Evolutionary conservation across 2,113 vertebrate genomes (phyloP).

Genomic region (Leptosomus discolor): DNA sequence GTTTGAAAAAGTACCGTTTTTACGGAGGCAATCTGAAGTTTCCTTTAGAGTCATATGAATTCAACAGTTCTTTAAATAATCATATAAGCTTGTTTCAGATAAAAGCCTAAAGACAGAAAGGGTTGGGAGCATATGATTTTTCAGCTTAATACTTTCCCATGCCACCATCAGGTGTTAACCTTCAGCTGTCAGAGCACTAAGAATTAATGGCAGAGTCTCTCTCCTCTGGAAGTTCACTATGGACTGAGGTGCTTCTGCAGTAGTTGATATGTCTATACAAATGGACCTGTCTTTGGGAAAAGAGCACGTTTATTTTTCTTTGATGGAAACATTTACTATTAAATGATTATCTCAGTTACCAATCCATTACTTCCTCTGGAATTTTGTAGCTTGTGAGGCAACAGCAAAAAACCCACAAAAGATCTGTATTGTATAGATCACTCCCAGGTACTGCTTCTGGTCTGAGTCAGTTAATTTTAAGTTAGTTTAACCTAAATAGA

Average conservation of each 20-base stretch:
- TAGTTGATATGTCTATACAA: neutral
- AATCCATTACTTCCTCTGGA: neutral
- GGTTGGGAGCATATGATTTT: neutral
- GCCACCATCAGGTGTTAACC: neutral
- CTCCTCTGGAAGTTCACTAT: neutral
- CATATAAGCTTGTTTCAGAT: neutral
- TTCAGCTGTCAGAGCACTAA: neutral
- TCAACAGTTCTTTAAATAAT: neutral
- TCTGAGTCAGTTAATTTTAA: slow-evolving; percentile 28
- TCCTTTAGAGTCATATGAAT: neutral
- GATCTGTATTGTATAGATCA: neutral
- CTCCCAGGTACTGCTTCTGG: neutral
- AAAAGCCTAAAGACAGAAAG: neutral
- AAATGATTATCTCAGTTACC: neutral
- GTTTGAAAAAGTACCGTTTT: neutral
- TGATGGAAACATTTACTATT: neutral
- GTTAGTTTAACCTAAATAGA: slow-evolving; percentile 50
- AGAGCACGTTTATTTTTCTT: neutral
- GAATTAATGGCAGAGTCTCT: neutral
- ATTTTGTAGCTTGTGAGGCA: neutral
- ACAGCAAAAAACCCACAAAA: neutral
- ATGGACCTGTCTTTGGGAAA: neutral
- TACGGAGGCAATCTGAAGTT: neutral
- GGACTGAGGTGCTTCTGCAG: neutral
- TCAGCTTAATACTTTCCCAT: neutral